These are phyloP conservation scores for Pharmacophagus antenor DNA, from an alignment of 2,888 invertebrate species.

Conservation along the genomic window DNA sequence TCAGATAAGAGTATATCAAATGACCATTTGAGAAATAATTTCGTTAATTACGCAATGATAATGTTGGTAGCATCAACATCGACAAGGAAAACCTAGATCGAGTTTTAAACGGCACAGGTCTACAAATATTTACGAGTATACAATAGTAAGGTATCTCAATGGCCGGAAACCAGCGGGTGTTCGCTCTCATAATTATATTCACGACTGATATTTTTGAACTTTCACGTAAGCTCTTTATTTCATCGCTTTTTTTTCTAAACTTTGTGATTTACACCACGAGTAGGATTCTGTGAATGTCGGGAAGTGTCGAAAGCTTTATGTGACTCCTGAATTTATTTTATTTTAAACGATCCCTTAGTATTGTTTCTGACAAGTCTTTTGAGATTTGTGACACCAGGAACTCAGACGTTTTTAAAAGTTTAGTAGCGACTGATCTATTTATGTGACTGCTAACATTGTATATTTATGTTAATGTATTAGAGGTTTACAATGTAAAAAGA, in stretches of 20 bases:
- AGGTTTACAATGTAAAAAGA: background rate
- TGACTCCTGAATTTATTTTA: conserved; percentile 64
- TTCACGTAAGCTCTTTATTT: conserved; percentile 77
- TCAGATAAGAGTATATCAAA: background rate
- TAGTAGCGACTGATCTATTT: conserved; percentile 11
- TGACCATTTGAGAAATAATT: background rate
- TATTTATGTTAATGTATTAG: background rate
- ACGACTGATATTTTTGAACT: conserved; percentile 77
- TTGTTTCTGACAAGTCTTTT: conserved; percentile 41
- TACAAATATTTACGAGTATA: conserved; percentile 32
- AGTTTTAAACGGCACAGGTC: conserved; percentile 30
- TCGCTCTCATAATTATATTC: conserved; percentile 77
- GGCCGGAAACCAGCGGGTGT: conserved; percentile 77
- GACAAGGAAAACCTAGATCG: conserved; percentile 31
- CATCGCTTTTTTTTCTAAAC: conserved; percentile 66
- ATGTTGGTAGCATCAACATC: background rate
- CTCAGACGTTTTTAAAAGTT: background rate
- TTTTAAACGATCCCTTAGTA: conserved; percentile 64
- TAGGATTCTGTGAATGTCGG: conserved; percentile 64
- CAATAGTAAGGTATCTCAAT: conserved; percentile 56
- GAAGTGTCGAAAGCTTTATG: conserved; percentile 76
- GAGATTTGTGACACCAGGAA: conserved; percentile 15
- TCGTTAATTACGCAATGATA: no score
- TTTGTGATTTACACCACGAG: conserved; percentile 75
- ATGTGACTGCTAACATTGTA: conserved; percentile 2